These are phyloP conservation scores for Nebria salina DNA, from an alignment of 2,888 invertebrate species.

Conservation along the genomic window DNA sequence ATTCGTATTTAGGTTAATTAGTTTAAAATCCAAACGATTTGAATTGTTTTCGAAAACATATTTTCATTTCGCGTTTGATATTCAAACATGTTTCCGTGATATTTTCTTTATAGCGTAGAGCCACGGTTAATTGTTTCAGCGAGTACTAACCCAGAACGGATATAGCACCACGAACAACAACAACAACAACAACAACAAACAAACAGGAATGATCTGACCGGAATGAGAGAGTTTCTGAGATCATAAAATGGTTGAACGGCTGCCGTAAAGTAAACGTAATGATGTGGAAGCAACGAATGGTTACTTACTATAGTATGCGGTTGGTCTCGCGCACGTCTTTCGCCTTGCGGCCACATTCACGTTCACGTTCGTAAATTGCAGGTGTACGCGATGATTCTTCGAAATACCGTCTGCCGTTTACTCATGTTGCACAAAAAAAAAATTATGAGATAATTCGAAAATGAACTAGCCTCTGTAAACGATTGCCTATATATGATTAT, in stretches of 20 bases:
- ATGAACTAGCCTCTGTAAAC: neutral
- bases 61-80: too few species aligned
- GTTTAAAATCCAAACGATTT: neutral
- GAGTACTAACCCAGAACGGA: neutral
- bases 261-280: conserved; percentile 45
- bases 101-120: neutral
- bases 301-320: conserved; percentile 4
- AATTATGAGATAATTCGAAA: neutral
- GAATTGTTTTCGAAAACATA: neutral
- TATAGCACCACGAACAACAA: neutral
- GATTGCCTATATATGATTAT: neutral
- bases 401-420: neutral
- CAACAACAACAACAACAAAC: neutral
- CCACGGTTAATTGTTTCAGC: conserved; percentile 33
- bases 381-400: conserved; percentile 10
- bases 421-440: neutral
- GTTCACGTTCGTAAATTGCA: conserved; percentile 20
- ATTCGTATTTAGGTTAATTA: neutral
- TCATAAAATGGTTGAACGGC: conserved; percentile 43
- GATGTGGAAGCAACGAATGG: conserved; percentile 35
- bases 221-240: conserved; percentile 30
- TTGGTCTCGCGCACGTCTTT: neutral
- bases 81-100: neutral
- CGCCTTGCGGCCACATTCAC: neutral
- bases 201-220: conserved; percentile 36